Conservation (phyloP, 2,888 invertebrate species). For the Pycnomerus fuliginosus region DNA sequence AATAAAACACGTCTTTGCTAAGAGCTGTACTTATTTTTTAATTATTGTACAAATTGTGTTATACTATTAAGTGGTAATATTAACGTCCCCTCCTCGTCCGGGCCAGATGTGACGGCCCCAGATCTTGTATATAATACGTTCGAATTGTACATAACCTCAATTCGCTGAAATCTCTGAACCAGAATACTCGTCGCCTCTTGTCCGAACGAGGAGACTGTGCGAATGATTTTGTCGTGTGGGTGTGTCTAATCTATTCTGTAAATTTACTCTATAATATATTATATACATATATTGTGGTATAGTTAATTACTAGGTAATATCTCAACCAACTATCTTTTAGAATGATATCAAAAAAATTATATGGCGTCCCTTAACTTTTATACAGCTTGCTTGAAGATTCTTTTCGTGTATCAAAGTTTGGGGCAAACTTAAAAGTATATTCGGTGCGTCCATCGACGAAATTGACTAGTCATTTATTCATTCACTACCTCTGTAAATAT, state of each 20-base stretch:
- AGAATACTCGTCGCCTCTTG: slow-evolving; percentile 17
- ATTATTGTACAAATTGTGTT: slow-evolving; percentile 70
- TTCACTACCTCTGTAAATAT: slow-evolving; percentile 42
- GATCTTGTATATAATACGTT: slow-evolving; percentile 30
- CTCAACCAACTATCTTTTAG: slow-evolving; percentile 46
- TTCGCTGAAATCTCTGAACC: background rate
- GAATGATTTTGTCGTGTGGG: slow-evolving; percentile 51
- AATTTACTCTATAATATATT: slow-evolving; percentile 53
- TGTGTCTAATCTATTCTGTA: slow-evolving; percentile 54
- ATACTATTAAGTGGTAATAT: slow-evolving; percentile 49
- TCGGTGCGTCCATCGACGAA: slow-evolving; percentile 33
- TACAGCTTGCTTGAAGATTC: slow-evolving; percentile 34
- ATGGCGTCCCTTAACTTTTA: slow-evolving; percentile 53
- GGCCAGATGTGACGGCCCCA: slow-evolving; percentile 28
- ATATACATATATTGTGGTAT: slow-evolving; percentile 44
- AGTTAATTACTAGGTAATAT: slow-evolving; percentile 50
- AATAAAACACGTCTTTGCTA: slow-evolving; percentile 61
- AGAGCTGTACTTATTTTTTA: slow-evolving; percentile 66
- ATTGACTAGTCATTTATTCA: slow-evolving; percentile 37
- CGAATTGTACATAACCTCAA: too few species aligned
- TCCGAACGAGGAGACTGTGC: slow-evolving; percentile 43
- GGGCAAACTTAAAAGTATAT: slow-evolving; percentile 44
- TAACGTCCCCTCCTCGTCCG: slow-evolving; percentile 40
- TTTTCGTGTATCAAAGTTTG: slow-evolving; percentile 43
- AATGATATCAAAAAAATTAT: slow-evolving; percentile 46